Evolutionary conservation across 2,888 invertebrate species (phyloP), one percentile per base, ranked within the genome.

Genomic region (Deilephila elpenor): DNA sequence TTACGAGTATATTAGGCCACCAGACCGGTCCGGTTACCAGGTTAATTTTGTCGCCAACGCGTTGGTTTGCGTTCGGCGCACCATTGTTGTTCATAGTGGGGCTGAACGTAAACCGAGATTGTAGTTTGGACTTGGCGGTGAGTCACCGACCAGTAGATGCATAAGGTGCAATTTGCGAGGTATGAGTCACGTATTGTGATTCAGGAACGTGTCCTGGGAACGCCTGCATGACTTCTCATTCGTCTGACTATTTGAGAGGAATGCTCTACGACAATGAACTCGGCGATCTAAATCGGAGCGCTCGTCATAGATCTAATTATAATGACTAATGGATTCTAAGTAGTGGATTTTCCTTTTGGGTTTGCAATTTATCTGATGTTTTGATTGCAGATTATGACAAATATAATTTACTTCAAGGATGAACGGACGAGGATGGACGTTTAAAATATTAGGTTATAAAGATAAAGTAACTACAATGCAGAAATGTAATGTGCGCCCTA

Each of bases 131-230:
- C 78, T 82, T 75, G 78, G 20, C 75, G 71, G 80, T 87, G 88
- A 88, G 74, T 88, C 88, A 88, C 72, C 77, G 79, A 78, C 75
- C 76, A 77, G 60, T 78, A 83, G 78, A 81, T 78, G 77, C 76
- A 78, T 77, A 78, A 75, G 80, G 77, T 70, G 70, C 74, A 72
- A 72, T 75, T 37, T 74, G 76, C 78, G 75, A 74, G 73, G 79
- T 56, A 82, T 87, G 84, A 87, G 81, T 85, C 84, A 84, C 76
- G 77, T 79, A 78, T 77, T 76, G 75, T 85, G 84, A 85, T 82
- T 85, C 88, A 86, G 83, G 83, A 83, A 78, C 75, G 72, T 71
- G 81, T 83, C 82, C 79, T 79, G 80, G 78, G 83, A 84, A 86
- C 83, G 83, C 78, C 76, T 80, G 75, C 44, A 62, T 29, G 53